Percentiles rank a stretch among this genome's conserved stretches.
phyloP scores from a whole-genome alignment of 2,797 vertebrate species.

The Phyllotis vaccarum region DNA sequence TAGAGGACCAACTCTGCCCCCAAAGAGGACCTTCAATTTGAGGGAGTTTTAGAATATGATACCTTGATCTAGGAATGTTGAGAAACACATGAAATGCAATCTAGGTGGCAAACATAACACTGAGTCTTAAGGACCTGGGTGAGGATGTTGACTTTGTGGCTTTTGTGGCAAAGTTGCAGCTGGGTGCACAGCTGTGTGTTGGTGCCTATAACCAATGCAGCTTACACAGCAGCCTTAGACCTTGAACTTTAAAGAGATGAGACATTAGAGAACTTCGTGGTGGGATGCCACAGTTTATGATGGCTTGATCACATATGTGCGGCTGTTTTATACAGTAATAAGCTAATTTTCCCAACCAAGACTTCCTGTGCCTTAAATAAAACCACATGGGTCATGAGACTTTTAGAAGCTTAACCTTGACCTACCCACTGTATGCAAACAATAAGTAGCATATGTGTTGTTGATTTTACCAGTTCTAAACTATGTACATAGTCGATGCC shows the following conservation, averaged over 20 bases:
- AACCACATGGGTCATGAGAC: background rate
- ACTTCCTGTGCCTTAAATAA: constrained; percentile 25
- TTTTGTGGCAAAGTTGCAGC: background rate
- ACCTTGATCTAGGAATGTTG: background rate
- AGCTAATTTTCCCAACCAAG: constrained; percentile 32
- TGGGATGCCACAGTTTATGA: background rate
- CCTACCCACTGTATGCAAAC: background rate
- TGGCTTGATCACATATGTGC: background rate
- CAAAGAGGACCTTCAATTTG: background rate
- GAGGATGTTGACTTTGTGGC: background rate
- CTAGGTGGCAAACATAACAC: background rate
- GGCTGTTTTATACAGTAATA: constrained; percentile 36
- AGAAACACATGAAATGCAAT: background rate
- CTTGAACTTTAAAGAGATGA: constrained; percentile 13
- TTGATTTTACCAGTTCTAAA: constrained; percentile 5
- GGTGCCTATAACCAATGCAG: background rate
- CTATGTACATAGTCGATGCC: background rate
- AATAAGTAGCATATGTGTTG: background rate
- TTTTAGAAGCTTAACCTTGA: background rate
- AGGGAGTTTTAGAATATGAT: background rate
- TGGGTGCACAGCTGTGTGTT: background rate
- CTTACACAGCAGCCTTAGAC: constrained; percentile 15
- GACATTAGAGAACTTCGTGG: background rate
- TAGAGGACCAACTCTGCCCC: background rate
- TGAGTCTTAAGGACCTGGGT: background rate